phyloP scores from a whole-genome alignment of 64 coral and sea anemone genomes.

The Stichodactyla helianthus region DNA sequence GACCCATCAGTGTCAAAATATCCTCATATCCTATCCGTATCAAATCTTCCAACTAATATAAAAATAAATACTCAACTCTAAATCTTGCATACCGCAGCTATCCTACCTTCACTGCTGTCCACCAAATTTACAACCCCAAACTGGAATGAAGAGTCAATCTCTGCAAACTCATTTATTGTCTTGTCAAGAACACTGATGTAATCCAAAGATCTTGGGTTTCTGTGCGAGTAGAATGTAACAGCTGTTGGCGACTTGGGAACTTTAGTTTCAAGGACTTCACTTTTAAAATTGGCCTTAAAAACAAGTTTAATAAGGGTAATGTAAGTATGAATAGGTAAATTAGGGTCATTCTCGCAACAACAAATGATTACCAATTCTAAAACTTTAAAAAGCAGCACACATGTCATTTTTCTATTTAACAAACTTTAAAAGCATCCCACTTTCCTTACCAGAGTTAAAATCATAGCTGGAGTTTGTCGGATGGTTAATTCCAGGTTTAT shows the following conservation, averaged over 20 bases:
- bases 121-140: conserved; percentile 79
- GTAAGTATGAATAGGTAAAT: not conserved
- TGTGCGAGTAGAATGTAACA: conserved; percentile 75
- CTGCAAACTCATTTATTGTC: conserved; percentile 32
- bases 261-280: conserved; percentile 71
- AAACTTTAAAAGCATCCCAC: too few species aligned
- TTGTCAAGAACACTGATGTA: conserved; percentile 56
- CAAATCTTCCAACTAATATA: too few species aligned
- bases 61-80: too few species aligned
- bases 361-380: not conserved
- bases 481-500: conserved; percentile 24
- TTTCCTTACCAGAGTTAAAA: conserved; percentile 14
- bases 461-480: not conserved
- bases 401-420: too few species aligned
- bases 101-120: conserved; percentile 49
- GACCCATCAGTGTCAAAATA: too few species aligned
- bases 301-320: not conserved
- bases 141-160: conserved; percentile 32
- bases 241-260: conserved; percentile 55
- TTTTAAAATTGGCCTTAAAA: conserved; percentile 69
- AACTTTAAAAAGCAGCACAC: not conserved
- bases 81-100: not conserved
- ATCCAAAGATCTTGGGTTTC: conserved; percentile 46
- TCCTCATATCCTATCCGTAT: too few species aligned
- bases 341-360: not conserved